A percentile compares a stretch with the other conserved stretches of the same genome.
Conservation (phyloP, 2,888 invertebrate genomes). For the Octodonta nipae region DNA sequence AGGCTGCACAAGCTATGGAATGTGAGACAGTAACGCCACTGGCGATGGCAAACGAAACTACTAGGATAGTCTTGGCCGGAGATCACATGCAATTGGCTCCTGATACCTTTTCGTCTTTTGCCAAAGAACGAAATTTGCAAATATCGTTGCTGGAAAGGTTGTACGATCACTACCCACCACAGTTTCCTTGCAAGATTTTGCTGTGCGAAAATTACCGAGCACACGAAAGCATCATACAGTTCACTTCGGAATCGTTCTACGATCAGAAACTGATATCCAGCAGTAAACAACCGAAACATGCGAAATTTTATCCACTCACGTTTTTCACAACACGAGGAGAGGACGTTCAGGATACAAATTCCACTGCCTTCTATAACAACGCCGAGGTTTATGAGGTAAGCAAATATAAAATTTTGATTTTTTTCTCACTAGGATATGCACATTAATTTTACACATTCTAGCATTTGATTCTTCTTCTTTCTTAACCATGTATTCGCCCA, state of each 20-base stretch:
- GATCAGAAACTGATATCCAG: conserved; percentile 62
- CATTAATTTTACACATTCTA: too few relatives aligned
- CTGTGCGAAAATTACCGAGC: conserved; percentile 73
- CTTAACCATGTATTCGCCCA: too few relatives aligned
- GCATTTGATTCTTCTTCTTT: too few relatives aligned
- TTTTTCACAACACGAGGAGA: conserved; percentile 70
- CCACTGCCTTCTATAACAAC: conserved; percentile 70
- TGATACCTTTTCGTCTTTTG: conserved; percentile 63
- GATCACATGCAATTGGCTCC: conserved; percentile 74
- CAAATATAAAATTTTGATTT: too few relatives aligned
- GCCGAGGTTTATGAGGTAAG: too few relatives aligned
- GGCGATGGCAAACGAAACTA: conserved; percentile 55
- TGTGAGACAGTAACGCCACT: conserved; percentile 72
- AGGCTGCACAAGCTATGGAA: conserved; percentile 78
- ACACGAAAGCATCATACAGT: conserved; percentile 66
- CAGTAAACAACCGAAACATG: conserved; percentile 57
- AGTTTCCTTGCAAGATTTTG: conserved; percentile 64
- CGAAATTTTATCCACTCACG: conserved; percentile 57
- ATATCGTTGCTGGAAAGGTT: conserved; percentile 65
- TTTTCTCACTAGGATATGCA: too few relatives aligned
- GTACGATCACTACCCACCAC: conserved; percentile 57
- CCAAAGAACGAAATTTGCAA: conserved; percentile 54
- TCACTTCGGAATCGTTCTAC: conserved; percentile 71
- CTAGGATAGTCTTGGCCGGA: conserved; percentile 67
- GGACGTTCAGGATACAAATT: conserved; percentile 64